Percentiles rank a stretch among this genome's conserved stretches.
Evolutionary conservation across 2,888 invertebrate species (phyloP).

Genomic region (Altica lythri): DNA sequence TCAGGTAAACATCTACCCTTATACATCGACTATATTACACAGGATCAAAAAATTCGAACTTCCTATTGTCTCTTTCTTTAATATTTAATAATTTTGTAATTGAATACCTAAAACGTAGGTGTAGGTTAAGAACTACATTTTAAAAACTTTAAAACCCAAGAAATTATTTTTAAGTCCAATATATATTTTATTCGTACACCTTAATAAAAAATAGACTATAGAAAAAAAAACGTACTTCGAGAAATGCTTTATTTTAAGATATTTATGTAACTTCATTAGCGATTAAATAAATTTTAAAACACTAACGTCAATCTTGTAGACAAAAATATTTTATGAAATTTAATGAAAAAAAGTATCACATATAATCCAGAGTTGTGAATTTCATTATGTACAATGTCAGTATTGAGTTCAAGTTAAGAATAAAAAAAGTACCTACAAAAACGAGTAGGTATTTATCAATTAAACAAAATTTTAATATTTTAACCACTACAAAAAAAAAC

Average conservation of each 20-base stretch:
- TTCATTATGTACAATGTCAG: constrained; percentile 35
- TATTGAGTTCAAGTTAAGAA: constrained; percentile 8
- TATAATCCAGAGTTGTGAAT: constrained; percentile 41
- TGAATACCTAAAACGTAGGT: too few species aligned
- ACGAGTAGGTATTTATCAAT: constrained; percentile 6
- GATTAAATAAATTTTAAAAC: constrained; percentile 43
- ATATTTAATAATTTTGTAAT: too few species aligned
- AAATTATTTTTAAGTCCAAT: too few species aligned
- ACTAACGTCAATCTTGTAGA: constrained; percentile 42
- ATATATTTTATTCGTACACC: too few species aligned
- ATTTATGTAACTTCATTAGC: constrained; percentile 38
- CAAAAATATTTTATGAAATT: constrained; percentile 44
- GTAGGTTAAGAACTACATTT: too few species aligned
- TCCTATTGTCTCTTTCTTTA: too few species aligned
- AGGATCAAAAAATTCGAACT: too few species aligned
- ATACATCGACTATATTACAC: too few species aligned
- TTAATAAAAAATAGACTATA: background rate
- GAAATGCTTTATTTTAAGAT: constrained; percentile 38
- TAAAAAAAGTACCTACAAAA: constrained; percentile 11
- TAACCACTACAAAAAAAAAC: constrained; percentile 31
- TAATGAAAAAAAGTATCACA: constrained; percentile 50
- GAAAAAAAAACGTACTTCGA: constrained; percentile 18
- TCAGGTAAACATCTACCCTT: too few species aligned
- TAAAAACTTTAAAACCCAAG: too few species aligned
- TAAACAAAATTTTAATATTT: constrained; percentile 33